Base-by-base conservation (phyloP, 2,113 vertebrate species). In the Cathartes aura region DNA sequence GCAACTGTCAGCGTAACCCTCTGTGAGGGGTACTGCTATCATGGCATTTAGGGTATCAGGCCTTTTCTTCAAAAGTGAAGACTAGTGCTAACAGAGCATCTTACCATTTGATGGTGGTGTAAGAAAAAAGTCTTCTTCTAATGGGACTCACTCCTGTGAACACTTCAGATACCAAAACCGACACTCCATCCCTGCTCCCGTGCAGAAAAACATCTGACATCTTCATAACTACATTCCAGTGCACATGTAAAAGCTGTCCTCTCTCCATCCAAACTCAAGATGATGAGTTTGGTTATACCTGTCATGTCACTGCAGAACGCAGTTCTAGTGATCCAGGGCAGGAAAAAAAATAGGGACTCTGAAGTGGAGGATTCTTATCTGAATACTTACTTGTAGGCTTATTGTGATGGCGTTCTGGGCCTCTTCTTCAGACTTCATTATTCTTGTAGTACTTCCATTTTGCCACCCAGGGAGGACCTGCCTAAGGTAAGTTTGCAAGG, bases 161-260 rank as follows among this genome's bases (percentile, higher is more conserved):
- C 1, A 2, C 27, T 43, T 52, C 42, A 72, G 32, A 20, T 73
- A 20, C 12, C 30, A 52, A 86, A 88, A 56, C 1, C 17, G 42
- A 15, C 4, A 2, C 20, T 75, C 17, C 17, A 17, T 53, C 22
- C 13, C n/a, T 48, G 6, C 11, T 72, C n/a, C 59, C 4, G 0
- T 0, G 0, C 15, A 7, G 8, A 12, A 74, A 59, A 70, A 60
- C 17, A 5, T 55, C 34, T 10, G 52, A 5, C 0, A 2, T 52
- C n/a, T 55, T 56, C 16, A 2, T 48, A 50, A 64, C 47, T 12
- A 47, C 4, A 3, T 78, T 56, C 36, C 36, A 27, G 26, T 23
- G 42, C 53, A n/a, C 1, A 0, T 0, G 1, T 43, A 79, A 55
- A 82, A 89, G n/a, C 38, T 70, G 8, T 30, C 32, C 38, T 59